These are phyloP conservation scores for Nanger granti DNA, from an alignment of 2,113 vertebrate genomes.

Conservation along the genomic window DNA sequence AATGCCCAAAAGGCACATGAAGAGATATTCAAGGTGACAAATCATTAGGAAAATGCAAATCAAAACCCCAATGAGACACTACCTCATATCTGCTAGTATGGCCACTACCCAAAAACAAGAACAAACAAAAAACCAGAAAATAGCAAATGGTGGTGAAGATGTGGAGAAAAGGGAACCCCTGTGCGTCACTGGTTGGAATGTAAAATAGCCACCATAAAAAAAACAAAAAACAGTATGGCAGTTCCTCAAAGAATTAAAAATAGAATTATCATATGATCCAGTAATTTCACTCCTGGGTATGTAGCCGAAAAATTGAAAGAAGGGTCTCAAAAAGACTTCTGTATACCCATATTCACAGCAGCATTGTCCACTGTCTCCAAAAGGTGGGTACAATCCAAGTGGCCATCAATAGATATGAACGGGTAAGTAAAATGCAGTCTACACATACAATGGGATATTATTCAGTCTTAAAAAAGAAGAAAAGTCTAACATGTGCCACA, in stretches of 20 bases:
- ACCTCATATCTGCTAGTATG: not conserved
- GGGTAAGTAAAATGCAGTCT: not conserved
- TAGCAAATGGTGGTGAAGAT: not conserved
- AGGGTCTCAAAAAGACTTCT: not conserved
- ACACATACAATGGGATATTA: not conserved
- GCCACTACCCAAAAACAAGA: not conserved
- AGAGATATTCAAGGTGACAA: not conserved
- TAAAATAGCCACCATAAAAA: not conserved
- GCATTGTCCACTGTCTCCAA: not conserved
- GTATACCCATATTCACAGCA: not conserved
- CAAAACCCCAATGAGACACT: not conserved
- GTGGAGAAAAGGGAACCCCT: not conserved
- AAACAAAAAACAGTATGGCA: not conserved
- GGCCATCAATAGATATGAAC: not conserved
- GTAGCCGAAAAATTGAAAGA: not conserved
- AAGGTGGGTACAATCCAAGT: not conserved
- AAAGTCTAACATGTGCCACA: not conserved
- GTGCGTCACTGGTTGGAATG: too few species aligned
- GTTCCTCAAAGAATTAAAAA: not conserved
- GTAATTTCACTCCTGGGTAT: not conserved
- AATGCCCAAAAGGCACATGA: not conserved
- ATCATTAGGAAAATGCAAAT: not conserved
- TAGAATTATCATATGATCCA: not conserved
- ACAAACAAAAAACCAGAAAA: not conserved
- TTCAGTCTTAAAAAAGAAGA: not conserved